Base-by-base conservation (phyloP, 2,797 vertebrate species). In the Pogoniulus pusillus region DNA sequence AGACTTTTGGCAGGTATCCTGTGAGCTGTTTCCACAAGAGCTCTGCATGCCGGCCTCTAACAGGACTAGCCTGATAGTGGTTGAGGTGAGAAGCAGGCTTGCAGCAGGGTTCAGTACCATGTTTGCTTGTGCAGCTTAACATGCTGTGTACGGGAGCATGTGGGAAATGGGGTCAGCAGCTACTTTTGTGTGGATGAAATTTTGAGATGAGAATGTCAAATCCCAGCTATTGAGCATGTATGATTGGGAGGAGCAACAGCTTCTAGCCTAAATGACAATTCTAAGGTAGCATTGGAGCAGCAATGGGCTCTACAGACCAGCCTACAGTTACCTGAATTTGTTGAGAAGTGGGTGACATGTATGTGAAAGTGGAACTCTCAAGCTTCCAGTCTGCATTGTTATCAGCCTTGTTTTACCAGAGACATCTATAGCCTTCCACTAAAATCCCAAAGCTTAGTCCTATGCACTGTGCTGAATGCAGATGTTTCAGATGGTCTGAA, bases 61-160 rank as follows among this genome's bases (percentile, higher is more conserved):
- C 26, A 26, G 35, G 35, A 15, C 47, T 32, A 12, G 27, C 9
- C 10, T 5, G 0, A 5, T 59, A 15, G 20, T 20, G 18, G 15
- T 16, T 27, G 32, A 8, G 20, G 55, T 58, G 34, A 27, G 57
- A 49, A 60, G 34, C 0, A 1, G 19, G 19, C 19, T 27, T 82
- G 57, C 43, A 60, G 34, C 0, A 1, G 19, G 19, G 23, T 30
- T 82, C 0, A 0, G 57, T 37, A 23, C 10, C 1, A 0, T 4
- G 18, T 20, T 45, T 1, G 1, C 72, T 43, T 43, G 19, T 71
- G 24, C n/a, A n/a, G n/a, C n/a, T n/a, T n/a, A n/a, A n/a, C n/a
- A n/a, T n/a, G n/a, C n/a, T n/a, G n/a, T n/a, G n/a, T n/a, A n/a
- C n/a, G n/a, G n/a, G 45, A 69, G 15, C 2, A 3, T 1, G 7